These are phyloP conservation scores for Amblyopsis hoosieri DNA, from an alignment of 2,797 vertebrate species.

Conservation along the genomic window DNA sequence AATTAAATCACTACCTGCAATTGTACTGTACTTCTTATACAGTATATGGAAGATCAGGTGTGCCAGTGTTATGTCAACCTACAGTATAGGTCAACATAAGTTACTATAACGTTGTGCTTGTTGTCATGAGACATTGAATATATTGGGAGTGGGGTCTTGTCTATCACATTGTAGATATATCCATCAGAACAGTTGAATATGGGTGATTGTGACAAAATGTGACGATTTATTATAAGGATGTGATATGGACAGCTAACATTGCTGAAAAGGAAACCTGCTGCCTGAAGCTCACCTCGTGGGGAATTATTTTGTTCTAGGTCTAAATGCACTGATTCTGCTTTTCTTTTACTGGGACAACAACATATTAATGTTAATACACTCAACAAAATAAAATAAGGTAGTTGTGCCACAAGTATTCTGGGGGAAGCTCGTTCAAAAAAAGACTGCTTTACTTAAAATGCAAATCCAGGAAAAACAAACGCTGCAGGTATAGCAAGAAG, in stretches of 20 bases:
- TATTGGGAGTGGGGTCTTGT: background rate
- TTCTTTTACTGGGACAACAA: constrained; percentile 22
- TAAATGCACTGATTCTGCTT: constrained; percentile 13
- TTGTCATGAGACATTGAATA: constrained; percentile 9
- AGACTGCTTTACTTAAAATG: too few relatives aligned
- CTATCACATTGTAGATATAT: constrained; percentile 39
- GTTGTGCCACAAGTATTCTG: too few relatives aligned
- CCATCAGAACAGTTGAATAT: constrained; percentile 13
- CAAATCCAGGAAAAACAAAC: background rate
- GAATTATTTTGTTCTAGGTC: constrained; percentile 1
- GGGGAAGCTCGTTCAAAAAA: too few relatives aligned
- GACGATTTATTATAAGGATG: background rate
- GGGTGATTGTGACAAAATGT: background rate
- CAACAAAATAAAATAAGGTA: background rate
- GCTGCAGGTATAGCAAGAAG: background rate
- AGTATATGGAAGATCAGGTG: constrained; percentile 13
- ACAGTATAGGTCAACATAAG: constrained; percentile 11
- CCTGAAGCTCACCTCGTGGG: background rate
- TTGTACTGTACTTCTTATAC: background rate
- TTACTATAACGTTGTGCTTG: constrained; percentile 20
- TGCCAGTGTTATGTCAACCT: constrained; percentile 19
- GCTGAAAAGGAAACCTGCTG: constrained; percentile 22
- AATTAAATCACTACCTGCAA: background rate
- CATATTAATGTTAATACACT: background rate
- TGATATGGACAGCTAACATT: constrained; percentile 17